These are phyloP conservation scores for Coenobita brevimanus DNA, from an alignment of 1,140 invertebrate genomes.

Conservation along the genomic window DNA sequence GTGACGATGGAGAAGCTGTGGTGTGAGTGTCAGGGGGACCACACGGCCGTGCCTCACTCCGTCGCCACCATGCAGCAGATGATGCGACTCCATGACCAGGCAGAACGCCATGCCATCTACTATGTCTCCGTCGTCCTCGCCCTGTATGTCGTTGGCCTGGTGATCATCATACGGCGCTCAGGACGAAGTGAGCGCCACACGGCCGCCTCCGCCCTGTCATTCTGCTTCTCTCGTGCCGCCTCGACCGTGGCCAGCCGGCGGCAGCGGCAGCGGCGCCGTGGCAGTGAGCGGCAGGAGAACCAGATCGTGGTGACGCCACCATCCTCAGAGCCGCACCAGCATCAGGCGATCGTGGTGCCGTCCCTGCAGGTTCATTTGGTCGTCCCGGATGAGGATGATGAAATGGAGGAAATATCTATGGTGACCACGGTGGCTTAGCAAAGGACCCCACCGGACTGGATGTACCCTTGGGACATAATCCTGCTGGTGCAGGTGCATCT, in stretches of 20 bases:
- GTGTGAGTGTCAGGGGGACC: conserved; percentile 51
- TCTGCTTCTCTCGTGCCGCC: conserved; percentile 45
- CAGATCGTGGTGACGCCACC: neutral
- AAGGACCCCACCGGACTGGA: too few species aligned
- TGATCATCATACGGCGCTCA: conserved; percentile 47
- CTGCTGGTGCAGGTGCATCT: too few species aligned
- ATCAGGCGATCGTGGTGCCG: conserved; percentile 15
- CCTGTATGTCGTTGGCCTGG: conserved; percentile 40
- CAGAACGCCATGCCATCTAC: conserved; percentile 34
- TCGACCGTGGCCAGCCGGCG: conserved; percentile 14
- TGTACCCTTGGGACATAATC: too few species aligned
- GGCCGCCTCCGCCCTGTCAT: conserved; percentile 37
- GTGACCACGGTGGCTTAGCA: conserved; percentile 54
- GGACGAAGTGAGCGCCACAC: conserved; percentile 42
- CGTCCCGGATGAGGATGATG: conserved; percentile 44
- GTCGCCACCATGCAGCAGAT: conserved; percentile 12
- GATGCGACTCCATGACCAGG: conserved; percentile 30
- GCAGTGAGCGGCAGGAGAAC: neutral
- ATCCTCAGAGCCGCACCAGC: conserved; percentile 17
- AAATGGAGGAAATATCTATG: conserved; percentile 56
- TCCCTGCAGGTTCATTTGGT: conserved; percentile 43
- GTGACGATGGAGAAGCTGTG: conserved; percentile 38
- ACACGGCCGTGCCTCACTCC: conserved; percentile 36
- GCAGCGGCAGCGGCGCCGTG: neutral
- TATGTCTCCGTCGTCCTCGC: conserved; percentile 47